Evolutionary conservation across 2,888 invertebrate species (phyloP).

Genomic region (Metacarcinus magister): DNA sequence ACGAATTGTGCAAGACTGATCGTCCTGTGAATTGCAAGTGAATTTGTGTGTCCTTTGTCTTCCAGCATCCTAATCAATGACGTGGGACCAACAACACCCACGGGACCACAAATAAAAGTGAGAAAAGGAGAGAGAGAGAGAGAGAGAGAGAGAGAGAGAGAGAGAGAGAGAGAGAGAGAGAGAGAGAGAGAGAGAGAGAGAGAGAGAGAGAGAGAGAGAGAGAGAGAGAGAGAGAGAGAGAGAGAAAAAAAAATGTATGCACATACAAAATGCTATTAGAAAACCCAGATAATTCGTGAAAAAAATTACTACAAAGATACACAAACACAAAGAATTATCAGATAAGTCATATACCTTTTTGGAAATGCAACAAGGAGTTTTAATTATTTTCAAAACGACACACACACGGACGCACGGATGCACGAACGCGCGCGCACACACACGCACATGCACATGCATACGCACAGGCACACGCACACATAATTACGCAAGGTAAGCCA

Average conservation of each 20-base stretch:
- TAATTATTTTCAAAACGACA: too few relatives aligned
- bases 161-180: conserved; percentile 46
- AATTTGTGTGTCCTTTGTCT: neutral
- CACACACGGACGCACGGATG: too few relatives aligned
- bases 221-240: neutral
- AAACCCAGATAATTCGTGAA: too few relatives aligned
- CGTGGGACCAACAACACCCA: neutral
- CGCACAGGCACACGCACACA: neutral
- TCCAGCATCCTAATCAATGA: neutral
- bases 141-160: neutral
- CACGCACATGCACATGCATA: too few relatives aligned
- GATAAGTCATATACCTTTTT: too few relatives aligned
- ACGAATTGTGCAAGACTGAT: neutral
- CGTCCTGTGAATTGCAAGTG: neutral
- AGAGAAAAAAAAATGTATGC: neutral
- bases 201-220: conserved; percentile 16
- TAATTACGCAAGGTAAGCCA: neutral
- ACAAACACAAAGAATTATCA: too few relatives aligned
- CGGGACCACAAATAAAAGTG: neutral
- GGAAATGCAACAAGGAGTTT: too few relatives aligned
- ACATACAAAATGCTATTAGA: too few relatives aligned
- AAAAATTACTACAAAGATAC: too few relatives aligned
- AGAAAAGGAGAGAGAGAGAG: neutral
- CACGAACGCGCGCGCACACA: too few relatives aligned
- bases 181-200: conserved; percentile 51